Percentiles rank a stretch among this genome's conserved stretches.
Evolutionary conservation across 2,888 invertebrate genomes (phyloP).

Genomic region (Rotaria sp.): DNA sequence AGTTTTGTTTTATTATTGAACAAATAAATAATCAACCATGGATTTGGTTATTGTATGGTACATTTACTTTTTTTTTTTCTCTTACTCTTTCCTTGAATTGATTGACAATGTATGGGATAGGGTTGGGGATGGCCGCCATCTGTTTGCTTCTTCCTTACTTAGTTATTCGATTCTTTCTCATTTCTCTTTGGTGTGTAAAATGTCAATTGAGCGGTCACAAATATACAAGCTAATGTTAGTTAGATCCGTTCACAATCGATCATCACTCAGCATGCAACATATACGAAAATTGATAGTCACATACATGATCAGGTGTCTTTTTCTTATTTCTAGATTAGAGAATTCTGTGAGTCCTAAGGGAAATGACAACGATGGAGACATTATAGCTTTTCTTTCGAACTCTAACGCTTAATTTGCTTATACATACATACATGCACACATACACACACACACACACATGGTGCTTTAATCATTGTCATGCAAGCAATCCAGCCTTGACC

Average conservation of each 20-base stretch:
- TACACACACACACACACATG: neutral
- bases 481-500: neutral
- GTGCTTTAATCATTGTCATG: neutral
- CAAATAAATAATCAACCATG: neutral
- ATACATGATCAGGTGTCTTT: neutral
- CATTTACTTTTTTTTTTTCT: neutral
- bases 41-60: neutral
- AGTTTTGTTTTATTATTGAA: neutral
- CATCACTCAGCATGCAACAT: slow-evolving; percentile 7
- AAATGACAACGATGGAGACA: neutral
- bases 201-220: slow-evolving; percentile 24
- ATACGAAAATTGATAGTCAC: neutral
- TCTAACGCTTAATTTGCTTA: neutral
- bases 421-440: no score
- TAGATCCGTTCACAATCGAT: neutral
- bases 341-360: neutral
- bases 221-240: slow-evolving; percentile 11
- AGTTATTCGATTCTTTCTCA: slow-evolving; percentile 16
- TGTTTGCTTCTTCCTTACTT: slow-evolving; percentile 14
- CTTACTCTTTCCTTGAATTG: neutral
- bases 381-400: neutral
- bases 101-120: neutral
- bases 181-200: neutral
- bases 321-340: neutral
- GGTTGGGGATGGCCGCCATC: neutral